Base-by-base conservation (phyloP, 2,113 vertebrate species). In the Istiophorus platypterus region DNA sequence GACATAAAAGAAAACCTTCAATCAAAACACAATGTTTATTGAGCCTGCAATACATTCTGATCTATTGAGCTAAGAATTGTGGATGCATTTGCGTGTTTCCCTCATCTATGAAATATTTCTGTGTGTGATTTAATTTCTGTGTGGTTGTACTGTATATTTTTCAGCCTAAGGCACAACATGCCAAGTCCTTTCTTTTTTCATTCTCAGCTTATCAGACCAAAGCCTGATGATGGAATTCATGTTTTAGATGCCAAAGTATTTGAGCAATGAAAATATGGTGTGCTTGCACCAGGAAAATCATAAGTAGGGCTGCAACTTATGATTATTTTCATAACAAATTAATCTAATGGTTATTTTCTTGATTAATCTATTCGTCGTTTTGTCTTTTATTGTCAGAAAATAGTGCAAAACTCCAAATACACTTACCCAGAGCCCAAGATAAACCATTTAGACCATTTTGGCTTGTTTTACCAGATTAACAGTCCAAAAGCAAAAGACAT, bases 1-100 rank as follows among this genome's bases (percentile, higher is more conserved):
- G 49, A 70, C 27, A 64, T 31, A 1, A 24, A 74, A 64, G 5
- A 51, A 59, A 70, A 70, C 22, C 51, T 15, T 64, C 31, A 31
- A 7, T 29, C 18, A n/a, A n/a, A n/a, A n/a, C n/a, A n/a, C 24
- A 29, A 15, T 15, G 11, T 58, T 58, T 29, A 58, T 29, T 15
- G 27, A 54, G 22, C 0, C 39, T 42, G 41, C 17, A 5, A 27
- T 67, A 34, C n/a, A n/a, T 63, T 68, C 20, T 0, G 3, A 0
- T 59, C 37, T 20, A 29, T 41, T 34, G 45, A 31, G 31, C 22
- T 45, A 5, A 27, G 2, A 45, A 31, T 7, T n/a, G 12, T 49
- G 41, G 20, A 64, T 58, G 58, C 4, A 22, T n/a, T n/a, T 47
- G n/a, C 15, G n/a, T 20, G 18, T 41, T 31, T 17, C 34, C 18